These are phyloP conservation scores for Drosophila orena DNA, from an alignment of 1,140 invertebrate species.

Conservation along the genomic window DNA sequence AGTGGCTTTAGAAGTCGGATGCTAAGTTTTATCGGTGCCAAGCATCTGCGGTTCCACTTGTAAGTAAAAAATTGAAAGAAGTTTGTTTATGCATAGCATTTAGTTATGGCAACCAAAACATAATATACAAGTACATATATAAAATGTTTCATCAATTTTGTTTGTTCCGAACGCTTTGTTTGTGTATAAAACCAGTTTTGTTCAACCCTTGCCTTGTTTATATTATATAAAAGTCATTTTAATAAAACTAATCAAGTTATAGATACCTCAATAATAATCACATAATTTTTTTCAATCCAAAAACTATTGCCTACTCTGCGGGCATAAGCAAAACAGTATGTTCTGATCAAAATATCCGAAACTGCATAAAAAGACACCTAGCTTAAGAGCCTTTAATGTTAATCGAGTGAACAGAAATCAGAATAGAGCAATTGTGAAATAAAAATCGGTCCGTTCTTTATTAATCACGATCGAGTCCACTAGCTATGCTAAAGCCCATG, in stretches of 20 bases:
- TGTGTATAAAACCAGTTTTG: slow-evolving; percentile 60
- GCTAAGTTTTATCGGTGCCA: slow-evolving; percentile 75
- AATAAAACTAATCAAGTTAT: slow-evolving; percentile 73
- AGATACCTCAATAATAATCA: slow-evolving; percentile 54
- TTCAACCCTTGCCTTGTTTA: slow-evolving; percentile 70
- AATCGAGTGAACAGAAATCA: slow-evolving; percentile 41
- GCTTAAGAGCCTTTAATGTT: slow-evolving; percentile 55
- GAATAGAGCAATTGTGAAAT: slow-evolving; percentile 67
- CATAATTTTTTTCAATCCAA: slow-evolving; percentile 34
- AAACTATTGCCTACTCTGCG: slow-evolving; percentile 32
- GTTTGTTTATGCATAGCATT: slow-evolving; percentile 76
- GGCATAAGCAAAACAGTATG: slow-evolving; percentile 21
- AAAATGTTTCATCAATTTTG: slow-evolving; percentile 37
- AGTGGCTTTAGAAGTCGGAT: slow-evolving; percentile 79
- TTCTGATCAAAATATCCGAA: slow-evolving; percentile 25
- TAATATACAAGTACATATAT: slow-evolving; percentile 38
- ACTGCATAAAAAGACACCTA: slow-evolving; percentile 62
- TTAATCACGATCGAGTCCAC: slow-evolving; percentile 11
- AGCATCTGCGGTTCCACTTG: slow-evolving; percentile 71
- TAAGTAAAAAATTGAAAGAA: slow-evolving; percentile 41
- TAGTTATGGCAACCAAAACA: slow-evolving; percentile 57
- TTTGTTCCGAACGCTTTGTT: slow-evolving; percentile 43
- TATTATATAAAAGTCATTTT: slow-evolving; percentile 64
- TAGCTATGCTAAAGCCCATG: slow-evolving; percentile 54
- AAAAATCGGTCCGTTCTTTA: slow-evolving; percentile 53